Percentiles rank a stretch among this genome's conserved stretches.
These are phyloP conservation scores for Thripadectes ignobilis DNA, from an alignment of 2,797 vertebrate genomes.

Conservation along the genomic window DNA sequence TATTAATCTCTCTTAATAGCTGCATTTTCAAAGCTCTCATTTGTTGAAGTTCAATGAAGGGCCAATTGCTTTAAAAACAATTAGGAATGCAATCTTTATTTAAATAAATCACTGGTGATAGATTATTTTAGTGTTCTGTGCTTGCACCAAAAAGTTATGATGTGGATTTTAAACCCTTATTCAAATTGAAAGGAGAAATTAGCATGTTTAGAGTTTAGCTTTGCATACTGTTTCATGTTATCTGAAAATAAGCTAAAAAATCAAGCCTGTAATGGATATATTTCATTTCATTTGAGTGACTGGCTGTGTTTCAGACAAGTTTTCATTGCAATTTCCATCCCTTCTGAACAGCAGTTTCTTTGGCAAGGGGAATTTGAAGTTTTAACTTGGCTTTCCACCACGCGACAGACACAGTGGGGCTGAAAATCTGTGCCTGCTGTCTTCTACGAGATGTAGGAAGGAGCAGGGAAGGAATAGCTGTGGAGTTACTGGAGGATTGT, in stretches of 20 bases:
- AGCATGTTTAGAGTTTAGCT: not conserved
- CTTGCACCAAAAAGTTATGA: not conserved
- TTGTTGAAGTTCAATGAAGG: not conserved
- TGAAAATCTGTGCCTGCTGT: not conserved
- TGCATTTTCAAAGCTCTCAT: constrained; percentile 8
- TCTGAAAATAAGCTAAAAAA: not conserved
- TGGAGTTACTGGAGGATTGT: not conserved
- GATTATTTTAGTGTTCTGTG: not conserved
- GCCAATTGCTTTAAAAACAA: constrained; percentile 4
- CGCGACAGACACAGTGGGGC: not conserved
- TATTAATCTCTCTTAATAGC: not conserved
- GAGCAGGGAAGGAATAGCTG: not conserved
- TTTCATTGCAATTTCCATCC: not conserved
- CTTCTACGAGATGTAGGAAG: not conserved
- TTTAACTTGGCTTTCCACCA: not conserved
- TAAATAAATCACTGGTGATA: not conserved
- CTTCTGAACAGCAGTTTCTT: not conserved
- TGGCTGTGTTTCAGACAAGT: not conserved
- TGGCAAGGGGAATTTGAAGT: not conserved
- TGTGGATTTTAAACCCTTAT: not conserved
- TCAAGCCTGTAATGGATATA: not conserved
- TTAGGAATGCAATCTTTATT: not conserved
- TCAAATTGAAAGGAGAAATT: not conserved
- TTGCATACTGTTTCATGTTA: not conserved
- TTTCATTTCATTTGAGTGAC: not conserved